Base-by-base conservation (phyloP, 2,113 vertebrate genomes). In the Phrynosoma platyrhinos region DNA sequence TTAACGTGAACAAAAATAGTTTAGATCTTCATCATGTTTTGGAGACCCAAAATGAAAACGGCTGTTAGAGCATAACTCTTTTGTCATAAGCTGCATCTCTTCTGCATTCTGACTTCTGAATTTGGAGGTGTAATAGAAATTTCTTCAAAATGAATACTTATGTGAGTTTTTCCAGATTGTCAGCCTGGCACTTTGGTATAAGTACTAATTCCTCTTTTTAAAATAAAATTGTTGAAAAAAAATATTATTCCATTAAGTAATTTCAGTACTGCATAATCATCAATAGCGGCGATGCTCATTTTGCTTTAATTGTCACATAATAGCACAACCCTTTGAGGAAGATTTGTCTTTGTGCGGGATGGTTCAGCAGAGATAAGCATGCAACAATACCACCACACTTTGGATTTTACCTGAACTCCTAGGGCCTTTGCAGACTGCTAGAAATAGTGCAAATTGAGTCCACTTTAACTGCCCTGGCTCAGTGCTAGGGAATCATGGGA, bases 251-350 rank as follows among this genome's bases (percentile, higher is more conserved):
- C 90, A 79, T 93, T 93, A 92, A 92, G 90, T 93, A 93, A 93
- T 89, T 93, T 94, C 85, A 91, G 92, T 94, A 92, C 93, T 93
- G 91, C 90, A 76, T 95, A 93, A 93, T 95, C 94, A 93, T 93
- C 94, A 92, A 81, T 83, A 88, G 88, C 85, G 85, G 64, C 87
- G 92, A 94, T 91, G 93, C 91, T 94, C 25, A 0, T 92, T 89
- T 95, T 91, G 86, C 87, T 95, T 90, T 95, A 93, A 93, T 94
- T 94, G 94, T 95, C 52, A 4, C 80, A 83, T 89, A 82, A 66
- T 91, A 86, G 75, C 76, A 92, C 82, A 80, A 18, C 64, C 81
- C 77, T 84, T 89, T 79, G 90, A 92, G 85, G 93, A 86, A 90
- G 92, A 92, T 92, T 93, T 95, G 94, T 95, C 90, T 90, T 94